Evolutionary conservation across 2,113 vertebrate species (phyloP).

Genomic region (Cyprinodon brontotheroides): DNA sequence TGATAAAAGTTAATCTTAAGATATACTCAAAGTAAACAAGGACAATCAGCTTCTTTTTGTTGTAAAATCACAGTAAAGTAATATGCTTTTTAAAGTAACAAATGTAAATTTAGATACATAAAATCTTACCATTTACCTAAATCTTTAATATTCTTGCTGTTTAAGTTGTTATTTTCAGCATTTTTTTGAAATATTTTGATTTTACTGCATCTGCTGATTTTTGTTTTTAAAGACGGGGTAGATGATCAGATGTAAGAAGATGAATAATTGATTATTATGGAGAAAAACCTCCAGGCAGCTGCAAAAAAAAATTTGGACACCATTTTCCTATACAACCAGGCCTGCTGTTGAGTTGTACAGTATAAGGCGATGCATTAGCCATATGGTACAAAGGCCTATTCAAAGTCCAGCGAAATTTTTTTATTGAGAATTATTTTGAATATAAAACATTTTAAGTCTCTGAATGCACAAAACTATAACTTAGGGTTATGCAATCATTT

Average conservation of each 20-base stretch:
- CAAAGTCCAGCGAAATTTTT: neutral
- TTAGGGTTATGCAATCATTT: neutral
- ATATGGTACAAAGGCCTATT: neutral
- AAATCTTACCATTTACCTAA: neutral
- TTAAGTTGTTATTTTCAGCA: too few species aligned
- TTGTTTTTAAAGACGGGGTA: too few species aligned
- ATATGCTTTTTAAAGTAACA: neutral
- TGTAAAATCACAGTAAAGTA: neutral
- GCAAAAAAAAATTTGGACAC: too few species aligned
- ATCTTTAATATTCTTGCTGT: neutral
- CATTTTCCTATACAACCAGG: too few species aligned
- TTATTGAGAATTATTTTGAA: neutral
- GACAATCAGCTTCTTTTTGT: neutral
- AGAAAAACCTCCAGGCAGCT: neutral
- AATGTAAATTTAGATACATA: neutral
- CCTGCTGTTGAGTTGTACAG: too few species aligned
- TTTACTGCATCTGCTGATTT: too few species aligned
- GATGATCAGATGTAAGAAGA: too few species aligned
- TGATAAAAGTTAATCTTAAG: too few species aligned
- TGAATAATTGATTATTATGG: neutral
- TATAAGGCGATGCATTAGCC: too few species aligned
- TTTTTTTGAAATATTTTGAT: too few species aligned
- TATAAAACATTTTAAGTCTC: neutral
- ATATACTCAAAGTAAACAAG: neutral
- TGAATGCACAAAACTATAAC: too few species aligned